Base-by-base conservation (phyloP, 2,888 invertebrate genomes). In the Phaedon cochleariae region DNA sequence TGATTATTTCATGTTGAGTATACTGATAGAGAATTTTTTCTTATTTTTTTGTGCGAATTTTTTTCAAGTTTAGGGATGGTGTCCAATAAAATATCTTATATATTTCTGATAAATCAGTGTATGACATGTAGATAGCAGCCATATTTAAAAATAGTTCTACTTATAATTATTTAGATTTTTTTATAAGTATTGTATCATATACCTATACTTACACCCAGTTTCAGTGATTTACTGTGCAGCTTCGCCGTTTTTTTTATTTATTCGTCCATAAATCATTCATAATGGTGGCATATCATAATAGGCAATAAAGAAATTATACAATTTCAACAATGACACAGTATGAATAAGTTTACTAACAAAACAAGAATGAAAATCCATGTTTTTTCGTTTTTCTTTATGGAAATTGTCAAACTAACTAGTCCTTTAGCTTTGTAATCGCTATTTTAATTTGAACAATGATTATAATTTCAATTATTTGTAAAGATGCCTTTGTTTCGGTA, bases 401-500 rank as follows among this genome's bases (percentile, higher is more conserved):
- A 65, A 70, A 73, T 71, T 70, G 65, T 64, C 59, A 55, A 74
- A 74, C 71, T 77, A 78, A 77, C 81, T 81, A 80, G 81, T 81
- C 80, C 12, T 69, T 79, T 80, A 80, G 79, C 76, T 78, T 77
- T 77, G 74, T 77, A 77, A 77, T 76, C 70, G 69, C 71, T 74
- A 65, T 62, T 68, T 68, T 68, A 62, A 63, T 67, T 55, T 64
- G 34, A 64, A 60, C 45, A 21, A 62, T 65, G 65, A 65, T 65
- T 66, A 58, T 68, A 51, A 67, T 68, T 73, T 72, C 55, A 67
- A 66, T 64, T 65, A 65, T 73, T 58, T 69, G 75, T 77, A 76
- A 70, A 69, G 74, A 76, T 74, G 78, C 78, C 76, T 77, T 77
- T 79, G 71, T 79, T 81, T 79, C 79, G 76, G 76, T 80, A 80